Conservation (phyloP, 2,797 vertebrate genomes). For the Danio choprae region DNA sequence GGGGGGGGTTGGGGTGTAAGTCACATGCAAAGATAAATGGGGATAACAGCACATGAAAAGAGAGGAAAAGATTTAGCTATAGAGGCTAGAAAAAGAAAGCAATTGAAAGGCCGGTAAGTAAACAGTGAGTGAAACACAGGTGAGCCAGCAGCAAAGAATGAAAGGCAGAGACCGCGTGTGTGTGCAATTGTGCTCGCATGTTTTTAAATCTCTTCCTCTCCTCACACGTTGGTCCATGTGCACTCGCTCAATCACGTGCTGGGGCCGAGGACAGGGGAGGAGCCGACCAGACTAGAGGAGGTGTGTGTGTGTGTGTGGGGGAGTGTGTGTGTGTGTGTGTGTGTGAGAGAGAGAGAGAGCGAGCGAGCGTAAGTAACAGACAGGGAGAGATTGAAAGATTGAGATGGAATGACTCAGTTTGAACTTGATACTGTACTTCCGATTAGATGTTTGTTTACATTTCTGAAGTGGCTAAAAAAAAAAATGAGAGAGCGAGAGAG, state of each 20-base stretch:
- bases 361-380: conserved; percentile 10
- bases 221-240: conserved; percentile 83
- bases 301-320: conserved; percentile 41
- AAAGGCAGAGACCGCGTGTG: conserved; percentile 60
- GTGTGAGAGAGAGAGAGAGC: conserved; percentile 4
- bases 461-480: not conserved
- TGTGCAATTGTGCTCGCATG: conserved; percentile 69
- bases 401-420: conserved; percentile 38
- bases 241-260: conserved; percentile 80
- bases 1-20: too few species aligned
- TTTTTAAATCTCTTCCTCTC: conserved; percentile 83
- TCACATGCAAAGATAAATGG: conserved; percentile 25
- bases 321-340: conserved; percentile 46
- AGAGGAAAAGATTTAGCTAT: conserved; percentile 45
- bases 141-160: conserved; percentile 45
- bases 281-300: conserved; percentile 40
- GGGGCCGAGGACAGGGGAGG: conserved; percentile 64
- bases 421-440: conserved; percentile 36
- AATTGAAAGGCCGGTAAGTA: conserved; percentile 21
- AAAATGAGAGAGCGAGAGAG: too few species aligned
- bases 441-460: conserved; percentile 47
- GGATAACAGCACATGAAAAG: conserved; percentile 15
- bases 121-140: conserved; percentile 15
- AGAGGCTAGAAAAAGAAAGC: not conserved
- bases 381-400: conserved; percentile 49